Evolutionary conservation across 2,797 vertebrate genomes (phyloP), one percentile per base, ranked within the genome.

Genomic region (Lutra lutra): DNA sequence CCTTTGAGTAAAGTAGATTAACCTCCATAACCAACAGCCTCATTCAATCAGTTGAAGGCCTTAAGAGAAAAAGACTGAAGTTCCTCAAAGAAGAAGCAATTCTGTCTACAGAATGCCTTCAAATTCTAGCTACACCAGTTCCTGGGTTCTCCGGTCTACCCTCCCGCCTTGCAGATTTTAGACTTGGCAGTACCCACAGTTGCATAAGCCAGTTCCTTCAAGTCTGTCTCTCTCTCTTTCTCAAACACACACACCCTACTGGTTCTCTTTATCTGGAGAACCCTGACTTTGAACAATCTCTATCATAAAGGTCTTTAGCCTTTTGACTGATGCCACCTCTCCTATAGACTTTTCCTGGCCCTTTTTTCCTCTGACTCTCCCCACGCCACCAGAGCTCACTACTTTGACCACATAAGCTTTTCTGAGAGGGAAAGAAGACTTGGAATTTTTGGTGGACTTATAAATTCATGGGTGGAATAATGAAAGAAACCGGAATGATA

Each of bases 301-400:
- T 25, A 11, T 6, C 58, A 32, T 9, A 73, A 82, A 86, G 14
- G 40, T 5, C 6, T 11, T 48, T 83, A 0, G 1, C 11, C 86
- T 77, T 21, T 5, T 58, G 29, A 23, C 48, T 29, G 7, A 58
- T 3, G 5, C 10, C 12, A 2, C 12, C 29, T 78, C 9, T 79
- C 9, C 40, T 13, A 0, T 38, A 58, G 32, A 3, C 3, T 14
- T 92, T 73, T 23, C n/a, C 0, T 8, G 1, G 11, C 5, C 0
- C 48, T 17, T 46, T 68, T 56, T 68, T 5, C 15, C 6, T 68
- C 3, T 58, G 13, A 46, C 1, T 5, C 5, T 73, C 32, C 8
- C 3, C 35, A 73, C 40, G 32, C 1, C 20, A 80, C 4, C 25
- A 43, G 58, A 29, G 2, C 7, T 70, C 46, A 64, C 23, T 20